Conservation (phyloP, 2,797 vertebrate genomes). For the Periparus ater region DNA sequence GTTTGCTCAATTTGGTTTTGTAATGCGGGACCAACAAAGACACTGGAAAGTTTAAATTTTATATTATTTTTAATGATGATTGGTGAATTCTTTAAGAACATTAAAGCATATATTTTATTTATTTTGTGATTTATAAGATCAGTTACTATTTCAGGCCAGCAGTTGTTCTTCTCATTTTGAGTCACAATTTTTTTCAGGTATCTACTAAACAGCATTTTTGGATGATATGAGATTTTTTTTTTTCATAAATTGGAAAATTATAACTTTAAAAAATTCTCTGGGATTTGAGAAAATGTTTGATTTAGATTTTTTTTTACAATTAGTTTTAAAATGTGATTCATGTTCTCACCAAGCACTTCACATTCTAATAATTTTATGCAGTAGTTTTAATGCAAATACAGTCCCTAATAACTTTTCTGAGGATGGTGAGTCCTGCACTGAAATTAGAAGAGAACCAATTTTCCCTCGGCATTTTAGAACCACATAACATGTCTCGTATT, state of each 20-base stretch:
- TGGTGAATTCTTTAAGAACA: background rate
- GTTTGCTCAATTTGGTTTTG: background rate
- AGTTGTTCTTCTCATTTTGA: background rate
- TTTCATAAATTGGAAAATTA: background rate
- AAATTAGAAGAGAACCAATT: background rate
- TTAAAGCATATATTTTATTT: background rate
- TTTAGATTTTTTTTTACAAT: background rate
- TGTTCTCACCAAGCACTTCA: background rate
- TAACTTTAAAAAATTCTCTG: background rate
- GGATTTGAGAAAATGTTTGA: background rate
- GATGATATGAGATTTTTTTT: accelerated
- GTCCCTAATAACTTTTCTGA: background rate
- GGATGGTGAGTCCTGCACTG: background rate
- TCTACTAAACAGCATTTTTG: background rate
- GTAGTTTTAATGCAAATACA: background rate
- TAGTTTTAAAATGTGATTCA: background rate
- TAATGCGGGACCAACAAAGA: background rate
- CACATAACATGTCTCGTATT: background rate
- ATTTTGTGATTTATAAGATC: background rate
- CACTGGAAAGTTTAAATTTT: background rate
- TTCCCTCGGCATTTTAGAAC: background rate
- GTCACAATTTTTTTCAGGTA: background rate
- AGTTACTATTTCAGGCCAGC: background rate
- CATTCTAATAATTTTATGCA: background rate
- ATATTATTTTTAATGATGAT: background rate